These are phyloP conservation scores for Melipona quadrifasciata DNA, from an alignment of 1,140 invertebrate genomes.

Conservation along the genomic window DNA sequence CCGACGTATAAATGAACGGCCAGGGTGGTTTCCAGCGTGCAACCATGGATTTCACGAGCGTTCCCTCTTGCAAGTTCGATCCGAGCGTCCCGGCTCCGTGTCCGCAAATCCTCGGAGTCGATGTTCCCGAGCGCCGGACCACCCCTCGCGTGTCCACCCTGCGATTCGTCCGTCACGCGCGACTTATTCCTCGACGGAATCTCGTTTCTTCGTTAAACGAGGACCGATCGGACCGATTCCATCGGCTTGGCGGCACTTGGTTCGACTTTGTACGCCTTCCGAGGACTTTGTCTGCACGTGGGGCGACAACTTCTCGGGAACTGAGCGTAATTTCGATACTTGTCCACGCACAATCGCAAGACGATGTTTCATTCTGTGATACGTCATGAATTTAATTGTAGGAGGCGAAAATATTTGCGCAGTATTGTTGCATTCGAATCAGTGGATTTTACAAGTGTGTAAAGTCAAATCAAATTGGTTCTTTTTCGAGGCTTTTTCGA, in stretches of 20 bases:
- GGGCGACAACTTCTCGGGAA: neutral
- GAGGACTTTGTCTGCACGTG: neutral
- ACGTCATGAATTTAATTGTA: too few relatives aligned
- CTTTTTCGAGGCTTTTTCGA: too few relatives aligned
- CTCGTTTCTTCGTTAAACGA: slow-evolving; percentile 30
- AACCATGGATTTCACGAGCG: slow-evolving; percentile 44
- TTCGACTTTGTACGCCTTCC: neutral
- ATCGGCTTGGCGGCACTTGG: neutral
- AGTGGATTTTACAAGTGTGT: too few relatives aligned
- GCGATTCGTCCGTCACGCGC: slow-evolving; percentile 8
- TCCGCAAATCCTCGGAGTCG: slow-evolving; percentile 46
- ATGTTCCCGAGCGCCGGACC: slow-evolving; percentile 33
- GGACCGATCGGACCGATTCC: neutral
- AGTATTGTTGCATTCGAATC: too few relatives aligned
- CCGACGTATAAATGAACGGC: slow-evolving; percentile 56
- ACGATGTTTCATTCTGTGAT: neutral
- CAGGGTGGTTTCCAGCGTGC: slow-evolving; percentile 21
- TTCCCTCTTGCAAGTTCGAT: neutral
- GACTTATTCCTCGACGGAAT: slow-evolving; percentile 12
- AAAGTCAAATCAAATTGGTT: too few relatives aligned
- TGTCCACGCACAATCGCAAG: neutral
- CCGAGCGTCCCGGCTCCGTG: neutral
- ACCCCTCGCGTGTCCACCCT: slow-evolving; percentile 24
- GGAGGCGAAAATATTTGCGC: too few relatives aligned
- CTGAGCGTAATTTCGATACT: neutral